Conservation (phyloP, 1,140 invertebrate species). For the Micrasema longulum region DNA sequence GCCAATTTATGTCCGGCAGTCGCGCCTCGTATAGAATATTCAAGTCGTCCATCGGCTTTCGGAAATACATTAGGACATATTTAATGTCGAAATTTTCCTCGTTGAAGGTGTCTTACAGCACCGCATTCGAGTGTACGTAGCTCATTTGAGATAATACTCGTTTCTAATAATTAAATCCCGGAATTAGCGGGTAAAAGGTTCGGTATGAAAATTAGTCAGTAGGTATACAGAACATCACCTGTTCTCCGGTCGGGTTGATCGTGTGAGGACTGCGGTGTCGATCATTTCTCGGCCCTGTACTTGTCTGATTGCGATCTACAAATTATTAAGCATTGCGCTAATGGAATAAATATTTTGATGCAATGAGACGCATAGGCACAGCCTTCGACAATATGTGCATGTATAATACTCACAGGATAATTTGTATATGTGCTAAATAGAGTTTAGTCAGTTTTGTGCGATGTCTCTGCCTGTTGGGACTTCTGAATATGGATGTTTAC, state of each 20-base stretch:
- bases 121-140: background rate
- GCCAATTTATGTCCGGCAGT: constrained; percentile 12
- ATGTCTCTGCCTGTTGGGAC: too few relatives aligned
- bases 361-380: constrained; percentile 5
- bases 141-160: background rate
- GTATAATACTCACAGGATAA: constrained; percentile 6
- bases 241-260: background rate
- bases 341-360: background rate
- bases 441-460: too few relatives aligned
- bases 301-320: background rate
- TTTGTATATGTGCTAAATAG: too few relatives aligned
- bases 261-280: background rate
- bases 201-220: background rate
- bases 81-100: constrained; percentile 24
- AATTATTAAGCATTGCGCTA: background rate
- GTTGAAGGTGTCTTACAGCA: background rate
- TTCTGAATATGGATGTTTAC: too few relatives aligned
- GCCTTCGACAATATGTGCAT: constrained; percentile 8
- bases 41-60: constrained; percentile 33
- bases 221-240: constrained; percentile 22
- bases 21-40: constrained; percentile 35
- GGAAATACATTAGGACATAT: constrained; percentile 23
- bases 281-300: background rate
- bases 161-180: background rate
- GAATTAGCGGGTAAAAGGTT: background rate